Evolutionary conservation across 2,113 vertebrate genomes (phyloP).

Genomic region (Nesogale talazaci): DNA sequence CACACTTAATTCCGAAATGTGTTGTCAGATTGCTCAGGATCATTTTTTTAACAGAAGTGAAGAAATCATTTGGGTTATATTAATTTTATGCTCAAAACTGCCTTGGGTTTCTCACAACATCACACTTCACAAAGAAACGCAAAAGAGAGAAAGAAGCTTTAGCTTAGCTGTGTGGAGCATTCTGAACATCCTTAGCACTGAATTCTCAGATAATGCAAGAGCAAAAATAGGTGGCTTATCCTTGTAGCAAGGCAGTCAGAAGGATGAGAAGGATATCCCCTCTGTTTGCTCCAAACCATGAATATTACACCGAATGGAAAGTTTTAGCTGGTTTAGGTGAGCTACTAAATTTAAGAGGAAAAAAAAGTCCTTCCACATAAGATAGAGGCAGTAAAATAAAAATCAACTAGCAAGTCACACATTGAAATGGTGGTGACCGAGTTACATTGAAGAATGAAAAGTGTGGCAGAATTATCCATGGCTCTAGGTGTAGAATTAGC

Average conservation of each 20-base stretch:
- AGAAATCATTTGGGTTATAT: slow-evolving; percentile 58
- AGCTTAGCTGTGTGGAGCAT: not conserved
- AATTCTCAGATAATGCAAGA: not conserved
- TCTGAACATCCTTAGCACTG: not conserved
- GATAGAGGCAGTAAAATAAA: not conserved
- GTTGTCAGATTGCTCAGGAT: slow-evolving; percentile 58
- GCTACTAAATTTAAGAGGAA: not conserved
- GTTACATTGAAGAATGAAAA: not conserved
- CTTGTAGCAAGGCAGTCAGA: not conserved
- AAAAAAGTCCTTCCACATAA: not conserved
- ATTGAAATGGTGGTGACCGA: not conserved
- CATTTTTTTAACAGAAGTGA: slow-evolving; percentile 49
- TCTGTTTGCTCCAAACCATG: not conserved
- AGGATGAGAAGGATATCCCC: not conserved
- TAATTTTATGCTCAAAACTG: slow-evolving; percentile 62
- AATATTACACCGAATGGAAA: not conserved
- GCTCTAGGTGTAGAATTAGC: too few relatives aligned
- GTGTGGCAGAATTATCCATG: too few relatives aligned
- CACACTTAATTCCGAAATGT: slow-evolving; percentile 60
- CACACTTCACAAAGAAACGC: not conserved
- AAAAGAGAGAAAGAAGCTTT: not conserved
- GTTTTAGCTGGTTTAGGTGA: not conserved
- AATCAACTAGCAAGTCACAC: not conserved
- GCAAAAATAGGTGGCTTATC: not conserved
- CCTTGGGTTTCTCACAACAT: slow-evolving; percentile 5